Base-by-base conservation (phyloP, 2,888 invertebrate species). In the Patella ulyssiponensis region DNA sequence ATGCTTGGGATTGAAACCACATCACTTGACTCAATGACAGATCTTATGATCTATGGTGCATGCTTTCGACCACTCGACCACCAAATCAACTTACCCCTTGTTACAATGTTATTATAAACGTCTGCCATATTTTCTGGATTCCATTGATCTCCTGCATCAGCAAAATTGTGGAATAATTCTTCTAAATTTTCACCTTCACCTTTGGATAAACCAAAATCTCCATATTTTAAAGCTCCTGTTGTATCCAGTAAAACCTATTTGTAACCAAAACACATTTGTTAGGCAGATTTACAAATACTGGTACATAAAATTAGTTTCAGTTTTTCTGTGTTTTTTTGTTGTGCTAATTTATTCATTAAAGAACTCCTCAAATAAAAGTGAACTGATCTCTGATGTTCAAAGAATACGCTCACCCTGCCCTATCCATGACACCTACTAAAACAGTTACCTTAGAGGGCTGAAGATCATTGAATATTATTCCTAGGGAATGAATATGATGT, bases 391-490 rank as follows among this genome's bases (percentile, higher is more conserved):
- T 9, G 44, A 9, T 9, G 44, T 44, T 44, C 44, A 44, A 44
- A 44, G 44, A 9, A 44, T 44, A 44, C 7, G 44, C 44, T 9
- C 44, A 44, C 7, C 44, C 44, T 44, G 44, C 5, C 44, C 7
- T 5, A 33, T 44, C 44, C 44, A 44, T 44, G 9, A 44, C 44
- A 44, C 44, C 44, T 0, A 44, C 44, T 44, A 44, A 9, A 54
- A 70, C 27, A 17, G 75, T 78, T 80, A 91, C 91, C 89, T 92
- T 92, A 52, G 89, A 87, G 23, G 92, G 92, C 71, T 87, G 81
- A n/a, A 92, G 84, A 84, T 92, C 92, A 85, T 90, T 88, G 83
- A 90, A 92, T 17, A 92, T 79, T 73, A 92, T 90, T 33, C 90
- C 91, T 23, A 90, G 84, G 2, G 91, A 90, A 81, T 92, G 92